Conservation (phyloP, 2,888 invertebrate genomes). For the Amphipoea oculea region DNA sequence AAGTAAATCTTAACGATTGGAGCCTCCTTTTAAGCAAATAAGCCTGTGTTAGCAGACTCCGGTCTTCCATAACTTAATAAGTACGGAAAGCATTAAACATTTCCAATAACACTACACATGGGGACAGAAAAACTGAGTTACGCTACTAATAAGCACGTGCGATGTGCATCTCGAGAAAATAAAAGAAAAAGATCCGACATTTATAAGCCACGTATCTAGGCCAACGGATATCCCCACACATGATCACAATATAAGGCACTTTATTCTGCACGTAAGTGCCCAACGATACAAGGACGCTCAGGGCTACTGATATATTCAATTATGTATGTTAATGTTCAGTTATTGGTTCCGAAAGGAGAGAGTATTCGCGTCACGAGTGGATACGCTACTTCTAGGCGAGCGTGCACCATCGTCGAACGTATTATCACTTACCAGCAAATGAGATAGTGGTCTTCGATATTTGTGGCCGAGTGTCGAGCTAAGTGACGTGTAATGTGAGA, state of each 20-base stretch:
- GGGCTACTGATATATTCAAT: constrained; percentile 29
- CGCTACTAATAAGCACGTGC: constrained; percentile 17
- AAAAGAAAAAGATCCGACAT: constrained; percentile 20
- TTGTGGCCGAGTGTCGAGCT: not conserved
- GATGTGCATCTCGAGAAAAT: constrained; percentile 13
- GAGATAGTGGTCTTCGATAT: not conserved
- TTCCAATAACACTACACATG: constrained; percentile 4
- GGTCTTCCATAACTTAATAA: no score
- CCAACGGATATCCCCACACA: constrained; percentile 42
- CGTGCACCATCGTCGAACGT: not conserved
- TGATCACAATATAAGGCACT: constrained; percentile 42
- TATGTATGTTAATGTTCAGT: constrained; percentile 30
- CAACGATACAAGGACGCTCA: not conserved
- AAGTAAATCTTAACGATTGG: no score
- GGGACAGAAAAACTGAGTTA: constrained; percentile 13
- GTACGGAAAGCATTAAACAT: not conserved
- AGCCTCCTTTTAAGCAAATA: no score
- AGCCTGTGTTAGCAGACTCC: no score
- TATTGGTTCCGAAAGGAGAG: constrained; percentile 8
- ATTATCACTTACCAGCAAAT: not conserved
- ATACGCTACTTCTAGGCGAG: not conserved
- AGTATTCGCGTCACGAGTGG: no score
- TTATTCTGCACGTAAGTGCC: constrained; percentile 41
- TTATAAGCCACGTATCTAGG: constrained; percentile 34
- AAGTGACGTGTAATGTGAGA: not conserved